phyloP scores from a whole-genome alignment of 2,888 invertebrate genomes.

The Hoplodrina blanda region DNA sequence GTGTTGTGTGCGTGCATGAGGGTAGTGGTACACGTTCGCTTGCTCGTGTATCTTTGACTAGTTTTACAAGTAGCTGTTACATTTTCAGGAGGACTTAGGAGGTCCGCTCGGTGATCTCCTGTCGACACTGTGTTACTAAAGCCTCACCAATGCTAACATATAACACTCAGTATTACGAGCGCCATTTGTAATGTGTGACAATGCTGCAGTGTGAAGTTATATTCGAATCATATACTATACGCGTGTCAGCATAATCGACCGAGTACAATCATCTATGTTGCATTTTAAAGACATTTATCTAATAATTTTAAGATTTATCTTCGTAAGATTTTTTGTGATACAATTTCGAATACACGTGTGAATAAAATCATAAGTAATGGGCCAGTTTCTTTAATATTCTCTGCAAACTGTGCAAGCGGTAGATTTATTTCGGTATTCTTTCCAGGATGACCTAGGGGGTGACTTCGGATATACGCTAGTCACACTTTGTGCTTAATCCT shows the following conservation, averaged over 20 bases:
- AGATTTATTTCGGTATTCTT: slow-evolving; percentile 84
- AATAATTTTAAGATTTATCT: slow-evolving; percentile 69
- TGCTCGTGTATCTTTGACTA: slow-evolving; percentile 64
- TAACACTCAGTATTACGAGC: slow-evolving; percentile 81
- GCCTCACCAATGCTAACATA: slow-evolving; percentile 70
- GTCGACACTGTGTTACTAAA: slow-evolving; percentile 92
- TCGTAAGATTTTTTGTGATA: slow-evolving; percentile 68
- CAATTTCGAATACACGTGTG: slow-evolving; percentile 72
- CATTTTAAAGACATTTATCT: slow-evolving; percentile 80
- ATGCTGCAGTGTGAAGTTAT: slow-evolving; percentile 73
- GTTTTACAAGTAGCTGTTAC: slow-evolving; percentile 84
- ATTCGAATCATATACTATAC: slow-evolving; percentile 57
- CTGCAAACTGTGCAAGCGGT: slow-evolving; percentile 75
- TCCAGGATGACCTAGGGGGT: slow-evolving; percentile 93
- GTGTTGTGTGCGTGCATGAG: slow-evolving; percentile 78
- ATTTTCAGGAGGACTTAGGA: slow-evolving; percentile 93
- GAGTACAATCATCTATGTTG: slow-evolving; percentile 70
- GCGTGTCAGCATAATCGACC: slow-evolving; percentile 64
- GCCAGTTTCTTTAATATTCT: slow-evolving; percentile 80
- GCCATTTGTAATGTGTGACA: slow-evolving; percentile 71
- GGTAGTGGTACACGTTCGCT: slow-evolving; percentile 69
- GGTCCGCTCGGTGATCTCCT: slow-evolving; percentile 92
- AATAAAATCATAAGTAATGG: slow-evolving; percentile 81
- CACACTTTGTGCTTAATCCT: slow-evolving; percentile 89
- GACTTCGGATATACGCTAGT: slow-evolving; percentile 93